phyloP scores from a whole-genome alignment of 2,888 invertebrate species.

The Ochropacha duplaris region DNA sequence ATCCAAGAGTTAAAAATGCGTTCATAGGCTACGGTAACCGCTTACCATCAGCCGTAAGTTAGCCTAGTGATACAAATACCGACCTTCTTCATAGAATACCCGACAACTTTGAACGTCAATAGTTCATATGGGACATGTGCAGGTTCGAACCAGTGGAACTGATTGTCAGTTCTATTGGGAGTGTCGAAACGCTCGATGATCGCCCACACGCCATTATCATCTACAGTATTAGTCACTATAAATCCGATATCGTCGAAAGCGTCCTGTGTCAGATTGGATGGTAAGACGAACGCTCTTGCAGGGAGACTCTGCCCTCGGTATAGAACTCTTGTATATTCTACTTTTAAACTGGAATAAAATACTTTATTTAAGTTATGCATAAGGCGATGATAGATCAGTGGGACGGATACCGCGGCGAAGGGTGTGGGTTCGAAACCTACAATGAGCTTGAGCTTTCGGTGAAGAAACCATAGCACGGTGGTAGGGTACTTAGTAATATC shows the following conservation, averaged over 20 bases:
- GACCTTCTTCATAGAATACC: slow-evolving; percentile 54
- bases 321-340: slow-evolving; percentile 43
- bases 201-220: slow-evolving; percentile 28
- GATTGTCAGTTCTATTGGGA: slow-evolving; percentile 44
- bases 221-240: slow-evolving; percentile 39
- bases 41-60: no score
- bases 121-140: slow-evolving; percentile 18
- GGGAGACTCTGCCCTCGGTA: slow-evolving; percentile 32
- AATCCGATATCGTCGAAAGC: slow-evolving; percentile 61
- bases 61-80: slow-evolving; percentile 1
- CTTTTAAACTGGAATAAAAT: slow-evolving; percentile 49
- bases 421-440: no score
- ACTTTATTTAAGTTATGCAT: no score
- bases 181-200: slow-evolving; percentile 27
- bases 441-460: no score
- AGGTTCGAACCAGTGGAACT: slow-evolving; percentile 49
- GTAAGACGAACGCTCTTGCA: slow-evolving; percentile 47
- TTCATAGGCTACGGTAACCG: no score
- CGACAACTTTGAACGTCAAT: slow-evolving; percentile 43
- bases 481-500: no score
- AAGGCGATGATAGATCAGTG: no score
- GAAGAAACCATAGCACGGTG: no score
- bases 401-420: no score
- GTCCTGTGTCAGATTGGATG: slow-evolving; percentile 45
- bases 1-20: neutral